These are phyloP conservation scores for Pygoscelis antarcticus DNA, from an alignment of 2,113 vertebrate genomes.

Conservation along the genomic window DNA sequence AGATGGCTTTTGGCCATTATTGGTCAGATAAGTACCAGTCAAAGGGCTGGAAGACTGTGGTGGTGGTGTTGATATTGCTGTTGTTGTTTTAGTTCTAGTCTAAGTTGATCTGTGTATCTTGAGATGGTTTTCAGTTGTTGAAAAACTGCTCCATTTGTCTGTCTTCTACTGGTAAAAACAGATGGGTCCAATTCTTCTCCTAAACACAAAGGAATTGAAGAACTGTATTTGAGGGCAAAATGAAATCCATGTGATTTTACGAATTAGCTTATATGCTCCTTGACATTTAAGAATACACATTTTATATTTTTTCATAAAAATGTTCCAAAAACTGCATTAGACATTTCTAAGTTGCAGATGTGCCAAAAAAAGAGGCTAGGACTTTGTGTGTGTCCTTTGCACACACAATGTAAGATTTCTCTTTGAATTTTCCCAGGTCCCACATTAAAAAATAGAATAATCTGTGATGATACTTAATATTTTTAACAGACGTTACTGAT, in stretches of 20 bases:
- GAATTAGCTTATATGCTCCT: background rate
- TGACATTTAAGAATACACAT: background rate
- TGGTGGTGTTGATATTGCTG: background rate
- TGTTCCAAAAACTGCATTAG: background rate
- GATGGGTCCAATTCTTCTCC: background rate
- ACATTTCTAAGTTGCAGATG: background rate
- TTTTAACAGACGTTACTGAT: background rate
- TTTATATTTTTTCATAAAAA: background rate
- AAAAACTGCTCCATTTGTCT: background rate
- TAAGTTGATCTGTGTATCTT: background rate
- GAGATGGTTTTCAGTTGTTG: background rate
- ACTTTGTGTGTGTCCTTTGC: background rate
- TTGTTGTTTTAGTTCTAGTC: background rate
- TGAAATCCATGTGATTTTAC: background rate
- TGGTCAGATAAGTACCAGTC: constrained; percentile 34
- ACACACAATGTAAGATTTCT: background rate
- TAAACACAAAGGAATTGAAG: background rate
- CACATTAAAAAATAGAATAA: constrained; percentile 12
- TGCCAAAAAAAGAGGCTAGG: background rate
- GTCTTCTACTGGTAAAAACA: background rate
- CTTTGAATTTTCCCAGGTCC: background rate
- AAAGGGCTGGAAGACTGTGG: background rate
- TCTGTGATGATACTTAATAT: background rate
- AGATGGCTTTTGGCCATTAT: constrained; percentile 22
- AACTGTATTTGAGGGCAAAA: background rate